These are phyloP conservation scores for Centruroides sculpturatus DNA, from an alignment of 1,140 invertebrate species.

Conservation along the genomic window DNA sequence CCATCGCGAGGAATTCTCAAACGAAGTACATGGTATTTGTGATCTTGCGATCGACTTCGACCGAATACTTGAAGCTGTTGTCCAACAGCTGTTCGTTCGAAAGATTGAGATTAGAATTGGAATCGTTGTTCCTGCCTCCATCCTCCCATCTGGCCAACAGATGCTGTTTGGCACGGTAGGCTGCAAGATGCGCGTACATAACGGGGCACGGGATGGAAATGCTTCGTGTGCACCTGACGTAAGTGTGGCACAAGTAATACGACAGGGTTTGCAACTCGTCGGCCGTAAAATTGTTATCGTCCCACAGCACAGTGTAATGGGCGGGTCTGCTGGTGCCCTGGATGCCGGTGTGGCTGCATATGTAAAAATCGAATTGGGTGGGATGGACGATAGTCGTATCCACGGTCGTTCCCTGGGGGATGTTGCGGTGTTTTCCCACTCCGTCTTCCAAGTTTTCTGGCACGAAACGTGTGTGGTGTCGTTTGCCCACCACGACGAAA, in stretches of 20 bases:
- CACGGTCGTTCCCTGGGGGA: slow-evolving; percentile 67
- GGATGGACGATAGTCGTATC: slow-evolving; percentile 69
- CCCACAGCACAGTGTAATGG: slow-evolving; percentile 12
- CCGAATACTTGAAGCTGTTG: no score
- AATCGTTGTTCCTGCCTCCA: no score
- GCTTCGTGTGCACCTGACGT: slow-evolving; percentile 7
- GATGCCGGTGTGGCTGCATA: slow-evolving; percentile 48
- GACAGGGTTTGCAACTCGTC: slow-evolving; percentile 15
- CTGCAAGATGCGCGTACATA: slow-evolving; percentile 22
- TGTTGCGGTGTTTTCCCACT: slow-evolving; percentile 38
- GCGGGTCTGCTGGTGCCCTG: slow-evolving; percentile 20
- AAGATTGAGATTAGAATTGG: no score
- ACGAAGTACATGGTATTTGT: no score
- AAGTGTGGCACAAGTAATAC: slow-evolving; percentile 18
- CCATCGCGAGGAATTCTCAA: no score
- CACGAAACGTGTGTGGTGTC: slow-evolving; percentile 11
- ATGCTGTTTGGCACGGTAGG: slow-evolving; percentile 11
- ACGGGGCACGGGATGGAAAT: slow-evolving; percentile 20
- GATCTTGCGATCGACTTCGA: no score
- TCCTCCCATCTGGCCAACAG: not conserved
- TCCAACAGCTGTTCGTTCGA: no score
- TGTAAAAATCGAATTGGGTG: slow-evolving; percentile 65
- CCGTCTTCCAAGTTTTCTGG: slow-evolving; percentile 15
- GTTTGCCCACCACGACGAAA: slow-evolving; percentile 17
- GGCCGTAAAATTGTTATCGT: slow-evolving; percentile 10